Evolutionary conservation across 1,140 invertebrate species (phyloP), one percentile per base, ranked within the genome.

Genomic region (Thrips palmi): DNA sequence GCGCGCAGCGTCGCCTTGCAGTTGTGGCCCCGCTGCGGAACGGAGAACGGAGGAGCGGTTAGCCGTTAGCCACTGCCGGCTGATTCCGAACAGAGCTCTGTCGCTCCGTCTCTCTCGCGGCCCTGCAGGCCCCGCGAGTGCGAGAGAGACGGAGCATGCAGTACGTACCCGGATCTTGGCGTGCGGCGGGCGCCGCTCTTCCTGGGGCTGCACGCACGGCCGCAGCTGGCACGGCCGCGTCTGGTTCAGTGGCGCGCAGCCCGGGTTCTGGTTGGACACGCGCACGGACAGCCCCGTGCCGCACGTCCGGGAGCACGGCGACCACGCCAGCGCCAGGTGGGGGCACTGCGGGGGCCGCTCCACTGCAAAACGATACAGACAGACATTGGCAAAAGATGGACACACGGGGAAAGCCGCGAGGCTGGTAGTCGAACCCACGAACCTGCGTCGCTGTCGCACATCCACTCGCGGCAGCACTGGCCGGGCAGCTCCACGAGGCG

Each of bases 391-490:
- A 7, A 3, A 17, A 32, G 14, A 7, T 14, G 12, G 14, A 6
- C 30, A 14, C 30, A 14, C n/a, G 23, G n/a, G 8, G 21, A 36
- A 21, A 24, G 23, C 5, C 23, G 33, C 5, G 21, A n/a, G 21
- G 15, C 17, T 6, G 30, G 2, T 6, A 24, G 17, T 18, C 11
- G 33, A 33, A 15, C 12, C 19, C 14, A 44, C 46, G 45, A 43
- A 64, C 67, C 64, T 57, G 62, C 60, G 47, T 64, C 61, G 45
- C 62, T 64, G 51, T 71, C 70, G 54, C 76, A 79, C 49, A 74
- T 67, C 76, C 76, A 79, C 53, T 78, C 71, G 39, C 71, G 58
- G 51, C 76, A 79, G 50, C 76, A 79, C 42, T 74, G 68, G 15
- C 67, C 70, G 6, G 66, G 64, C 12, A 78, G 62, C 37, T 71